Base-by-base conservation (phyloP, 2,888 invertebrate genomes). In the Cosmopolites sordidus region DNA sequence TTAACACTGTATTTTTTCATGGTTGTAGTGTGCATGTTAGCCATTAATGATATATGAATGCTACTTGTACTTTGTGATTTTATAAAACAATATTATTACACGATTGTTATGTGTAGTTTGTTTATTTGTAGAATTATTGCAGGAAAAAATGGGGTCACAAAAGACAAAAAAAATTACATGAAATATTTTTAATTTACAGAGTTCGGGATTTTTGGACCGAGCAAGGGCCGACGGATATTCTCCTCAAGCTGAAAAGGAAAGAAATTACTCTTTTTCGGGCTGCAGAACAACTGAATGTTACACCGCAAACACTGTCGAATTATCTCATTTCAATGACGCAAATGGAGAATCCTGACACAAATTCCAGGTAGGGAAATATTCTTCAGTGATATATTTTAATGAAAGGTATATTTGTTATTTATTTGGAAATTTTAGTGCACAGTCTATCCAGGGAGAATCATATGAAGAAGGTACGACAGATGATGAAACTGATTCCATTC, bases 121-220 rank as follows among this genome's bases (percentile, higher is more conserved):
- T n/a, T n/a, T n/a, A n/a, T n/a, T n/a, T n/a, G n/a, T n/a, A n/a
- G n/a, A n/a, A n/a, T n/a, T n/a, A n/a, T n/a, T n/a, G n/a, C n/a
- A 27, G 27, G 9, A 6, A 27, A 27, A 37, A 16, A 17, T 37
- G 44, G 6, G 37, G n/a, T 27, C 27, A 27, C 5, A 27, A 6
- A 27, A 6, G 6, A 9, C 9, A 27, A 5, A 27, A 6, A 6
- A 27, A 9, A 15, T 16, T 16, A 14, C 3, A 14, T 14, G 3
- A 41, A 12, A 27, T 15, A 14, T 18, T 12, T 14, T 22, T 33
- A 49, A 56, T 53, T 57, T 73, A 18, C 69, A 81, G 81, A 73
- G 80, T 80, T 55, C 74, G 87, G 50, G 87, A 88, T 68, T 86
- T 87, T 75, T 89, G 87, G 88, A 83, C 84, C 53, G 85, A 87